Percentiles rank a stretch among this genome's conserved stretches.
phyloP scores from a whole-genome alignment of 2,113 vertebrate species.

The Amblyornis subalaris region DNA sequence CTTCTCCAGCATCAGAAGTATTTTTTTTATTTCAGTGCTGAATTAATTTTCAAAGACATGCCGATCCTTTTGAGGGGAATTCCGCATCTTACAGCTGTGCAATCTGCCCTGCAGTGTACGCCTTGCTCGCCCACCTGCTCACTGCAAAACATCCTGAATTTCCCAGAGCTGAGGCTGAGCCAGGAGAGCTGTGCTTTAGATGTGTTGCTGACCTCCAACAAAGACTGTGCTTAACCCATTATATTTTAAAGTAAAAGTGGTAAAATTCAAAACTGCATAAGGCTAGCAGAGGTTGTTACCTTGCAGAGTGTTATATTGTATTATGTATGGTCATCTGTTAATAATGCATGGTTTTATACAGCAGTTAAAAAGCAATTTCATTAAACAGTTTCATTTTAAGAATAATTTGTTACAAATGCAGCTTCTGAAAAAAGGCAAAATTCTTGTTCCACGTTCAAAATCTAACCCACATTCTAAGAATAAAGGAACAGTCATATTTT shows the following conservation, averaged over 20 bases:
- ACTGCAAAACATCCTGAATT: constrained; percentile 33
- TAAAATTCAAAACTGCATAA: background rate
- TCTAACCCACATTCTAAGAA: constrained; percentile 46
- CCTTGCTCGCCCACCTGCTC: constrained; percentile 67
- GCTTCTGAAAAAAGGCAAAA: constrained; percentile 20
- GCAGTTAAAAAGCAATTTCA: constrained; percentile 44
- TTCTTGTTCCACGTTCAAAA: constrained; percentile 55
- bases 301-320: background rate
- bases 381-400: constrained; percentile 36
- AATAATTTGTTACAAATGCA: constrained; percentile 52
- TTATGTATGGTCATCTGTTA: constrained; percentile 48
- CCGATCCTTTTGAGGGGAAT: constrained; percentile 82
- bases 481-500: constrained; percentile 40
- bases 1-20: background rate
- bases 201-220: background rate
- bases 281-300: background rate
- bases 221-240: background rate
- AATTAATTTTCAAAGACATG: constrained; percentile 69
- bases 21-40: constrained; percentile 36
- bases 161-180: constrained; percentile 40
- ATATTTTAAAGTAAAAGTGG: background rate
- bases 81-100: constrained; percentile 78
- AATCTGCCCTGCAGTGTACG: constrained; percentile 73
- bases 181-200: background rate
- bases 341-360: constrained; percentile 27